A percentile compares a stretch with the other conserved stretches of the same genome.
Evolutionary conservation across 2,888 invertebrate genomes (phyloP).

Genomic region (Resseliella maxima): DNA sequence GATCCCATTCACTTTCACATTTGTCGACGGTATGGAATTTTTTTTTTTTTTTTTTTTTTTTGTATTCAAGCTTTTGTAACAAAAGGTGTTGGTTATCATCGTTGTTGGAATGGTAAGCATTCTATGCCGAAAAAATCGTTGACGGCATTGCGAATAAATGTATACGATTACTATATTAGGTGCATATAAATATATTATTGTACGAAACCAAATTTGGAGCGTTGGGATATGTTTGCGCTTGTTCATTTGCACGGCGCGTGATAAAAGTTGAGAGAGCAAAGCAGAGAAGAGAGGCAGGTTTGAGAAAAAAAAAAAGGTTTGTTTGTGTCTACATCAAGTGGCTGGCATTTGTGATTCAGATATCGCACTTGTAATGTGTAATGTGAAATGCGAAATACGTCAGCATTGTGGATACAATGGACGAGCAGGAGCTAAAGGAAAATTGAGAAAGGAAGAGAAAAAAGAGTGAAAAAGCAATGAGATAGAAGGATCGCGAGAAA

Average conservation of each 20-base stretch:
- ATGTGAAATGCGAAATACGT: neutral
- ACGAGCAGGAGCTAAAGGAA: neutral
- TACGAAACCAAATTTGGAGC: neutral
- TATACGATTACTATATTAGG: conserved; percentile 49
- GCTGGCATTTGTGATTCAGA: neutral
- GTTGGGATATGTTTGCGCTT: neutral
- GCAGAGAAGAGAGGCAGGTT: no score
- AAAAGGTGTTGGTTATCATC: conserved; percentile 40
- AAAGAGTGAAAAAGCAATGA: neutral
- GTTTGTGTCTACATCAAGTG: neutral
- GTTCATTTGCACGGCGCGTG: neutral
- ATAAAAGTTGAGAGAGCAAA: conserved; percentile 1
- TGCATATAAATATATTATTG: conserved; percentile 55
- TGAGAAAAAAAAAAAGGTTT: neutral
- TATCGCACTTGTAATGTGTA: neutral
- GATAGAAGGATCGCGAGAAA: neutral
- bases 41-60: no score
- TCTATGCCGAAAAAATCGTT: neutral
- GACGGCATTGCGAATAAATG: conserved; percentile 23
- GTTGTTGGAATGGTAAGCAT: neutral
- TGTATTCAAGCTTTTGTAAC: neutral
- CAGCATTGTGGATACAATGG: neutral
- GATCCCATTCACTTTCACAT: conserved; percentile 26
- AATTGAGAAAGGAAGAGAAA: neutral
- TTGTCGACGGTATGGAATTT: neutral